Conservation (phyloP, 2,797 vertebrate species). For the Eulemur mongoz region DNA sequence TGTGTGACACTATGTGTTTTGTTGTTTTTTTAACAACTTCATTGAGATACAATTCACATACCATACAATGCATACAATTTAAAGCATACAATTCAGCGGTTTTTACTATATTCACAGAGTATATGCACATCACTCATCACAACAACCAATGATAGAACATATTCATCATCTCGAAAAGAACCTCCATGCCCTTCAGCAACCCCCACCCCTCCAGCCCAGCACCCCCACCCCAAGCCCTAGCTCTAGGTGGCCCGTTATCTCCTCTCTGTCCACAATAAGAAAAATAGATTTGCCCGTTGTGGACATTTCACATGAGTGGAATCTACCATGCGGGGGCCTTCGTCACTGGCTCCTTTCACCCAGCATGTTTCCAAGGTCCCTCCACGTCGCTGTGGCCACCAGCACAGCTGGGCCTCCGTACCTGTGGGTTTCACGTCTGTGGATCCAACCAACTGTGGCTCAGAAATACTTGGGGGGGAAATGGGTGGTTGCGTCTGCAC, state of each 20-base stretch:
- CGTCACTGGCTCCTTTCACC: neutral
- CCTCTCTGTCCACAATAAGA: neutral
- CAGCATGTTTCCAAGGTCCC: neutral
- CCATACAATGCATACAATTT: neutral
- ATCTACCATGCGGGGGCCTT: accelerated
- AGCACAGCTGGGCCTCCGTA: too few species aligned
- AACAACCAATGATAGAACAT: neutral
- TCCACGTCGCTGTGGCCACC: accelerated
- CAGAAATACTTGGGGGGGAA: neutral
- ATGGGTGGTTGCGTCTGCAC: neutral
- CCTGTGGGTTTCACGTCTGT: too few species aligned
- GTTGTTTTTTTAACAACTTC: neutral
- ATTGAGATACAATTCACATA: neutral
- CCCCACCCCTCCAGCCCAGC: neutral
- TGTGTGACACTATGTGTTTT: neutral
- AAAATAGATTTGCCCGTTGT: neutral
- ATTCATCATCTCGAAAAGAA: neutral
- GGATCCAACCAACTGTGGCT: neutral
- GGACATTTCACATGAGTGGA: too few species aligned
- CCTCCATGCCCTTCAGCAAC: neutral
- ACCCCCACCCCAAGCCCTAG: neutral
- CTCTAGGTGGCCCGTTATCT: accelerated
- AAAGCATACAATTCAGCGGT: accelerated
- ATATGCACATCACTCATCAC: too few species aligned
- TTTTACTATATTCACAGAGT: neutral